Evolutionary conservation across 2,888 invertebrate species (phyloP).

Genomic region (Trilocha varians): DNA sequence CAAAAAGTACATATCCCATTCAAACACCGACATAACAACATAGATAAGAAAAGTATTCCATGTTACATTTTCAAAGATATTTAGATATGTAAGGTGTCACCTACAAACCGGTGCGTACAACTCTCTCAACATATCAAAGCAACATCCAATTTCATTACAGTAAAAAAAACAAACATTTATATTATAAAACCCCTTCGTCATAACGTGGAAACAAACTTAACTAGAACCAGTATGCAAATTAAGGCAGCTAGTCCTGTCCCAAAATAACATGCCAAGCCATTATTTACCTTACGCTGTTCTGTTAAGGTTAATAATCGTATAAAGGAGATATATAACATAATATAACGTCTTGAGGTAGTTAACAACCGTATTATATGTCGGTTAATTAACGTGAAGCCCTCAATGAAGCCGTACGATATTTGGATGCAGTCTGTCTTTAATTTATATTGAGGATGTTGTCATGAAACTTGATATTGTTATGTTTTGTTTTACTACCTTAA

Average conservation of each 20-base stretch:
- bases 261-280: not conserved
- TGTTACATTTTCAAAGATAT: too few relatives aligned
- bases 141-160: too few relatives aligned
- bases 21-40: too few relatives aligned
- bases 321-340: not conserved
- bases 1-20: too few relatives aligned
- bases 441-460: not conserved
- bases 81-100: too few relatives aligned
- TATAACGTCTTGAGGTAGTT: slow-evolving; percentile 5
- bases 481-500: too few relatives aligned
- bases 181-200: not conserved
- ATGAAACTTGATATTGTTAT: too few relatives aligned
- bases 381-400: slow-evolving; percentile 60
- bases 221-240: slow-evolving; percentile 42
- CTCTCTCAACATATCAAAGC: too few relatives aligned
- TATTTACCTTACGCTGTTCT: not conserved
- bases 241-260: slow-evolving; percentile 21
- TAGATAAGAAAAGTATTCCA: too few relatives aligned
- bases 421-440: not conserved
- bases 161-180: not conserved
- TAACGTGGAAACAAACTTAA: slow-evolving; percentile 28
- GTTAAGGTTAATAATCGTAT: slow-evolving; percentile 3
- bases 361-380: slow-evolving; percentile 44
- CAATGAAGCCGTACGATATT: slow-evolving; percentile 45
- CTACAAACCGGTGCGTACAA: too few relatives aligned